Evolutionary conservation across 2,113 vertebrate genomes (phyloP).

Genomic region (Tursiops truncatus): DNA sequence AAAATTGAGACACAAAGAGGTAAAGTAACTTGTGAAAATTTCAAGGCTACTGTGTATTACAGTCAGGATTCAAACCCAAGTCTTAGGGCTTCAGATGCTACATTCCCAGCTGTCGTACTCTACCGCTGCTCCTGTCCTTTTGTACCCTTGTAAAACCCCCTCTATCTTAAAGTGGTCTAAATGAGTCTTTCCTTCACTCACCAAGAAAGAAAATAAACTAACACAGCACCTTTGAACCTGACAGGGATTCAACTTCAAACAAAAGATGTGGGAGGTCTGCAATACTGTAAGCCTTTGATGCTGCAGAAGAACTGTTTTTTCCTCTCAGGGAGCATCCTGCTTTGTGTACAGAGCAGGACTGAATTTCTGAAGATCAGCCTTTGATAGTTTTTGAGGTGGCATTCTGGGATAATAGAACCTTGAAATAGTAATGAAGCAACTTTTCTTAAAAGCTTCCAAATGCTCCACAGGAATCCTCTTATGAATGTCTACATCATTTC

Average conservation of each 20-base stretch:
- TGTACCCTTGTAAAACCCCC: not conserved
- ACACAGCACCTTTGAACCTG: not conserved
- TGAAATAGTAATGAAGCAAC: constrained; percentile 54
- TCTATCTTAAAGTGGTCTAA: not conserved
- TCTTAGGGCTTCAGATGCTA: not conserved
- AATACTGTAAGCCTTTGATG: not conserved
- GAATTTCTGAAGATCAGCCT: constrained; percentile 39
- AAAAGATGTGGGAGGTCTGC: not conserved
- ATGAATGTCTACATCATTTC: not conserved
- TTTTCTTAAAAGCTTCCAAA: constrained; percentile 26
- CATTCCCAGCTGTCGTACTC: too few relatives aligned
- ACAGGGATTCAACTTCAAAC: not conserved
- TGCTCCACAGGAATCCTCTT: not conserved
- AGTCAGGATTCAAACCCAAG: not conserved
- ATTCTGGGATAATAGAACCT: constrained; percentile 45
- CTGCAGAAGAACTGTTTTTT: rapidly evolving
- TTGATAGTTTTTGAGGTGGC: constrained; percentile 27
- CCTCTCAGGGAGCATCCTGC: not conserved
- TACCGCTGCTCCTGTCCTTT: not conserved
- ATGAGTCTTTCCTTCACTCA: not conserved
- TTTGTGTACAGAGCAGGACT: not conserved
- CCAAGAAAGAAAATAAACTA: not conserved
- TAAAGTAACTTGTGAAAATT: not conserved
- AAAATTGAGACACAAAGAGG: not conserved
- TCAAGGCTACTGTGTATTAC: not conserved